Base-by-base conservation (phyloP, 35 echinoderm and acorn worm species). In the Strongylocentrotus purpuratus region DNA sequence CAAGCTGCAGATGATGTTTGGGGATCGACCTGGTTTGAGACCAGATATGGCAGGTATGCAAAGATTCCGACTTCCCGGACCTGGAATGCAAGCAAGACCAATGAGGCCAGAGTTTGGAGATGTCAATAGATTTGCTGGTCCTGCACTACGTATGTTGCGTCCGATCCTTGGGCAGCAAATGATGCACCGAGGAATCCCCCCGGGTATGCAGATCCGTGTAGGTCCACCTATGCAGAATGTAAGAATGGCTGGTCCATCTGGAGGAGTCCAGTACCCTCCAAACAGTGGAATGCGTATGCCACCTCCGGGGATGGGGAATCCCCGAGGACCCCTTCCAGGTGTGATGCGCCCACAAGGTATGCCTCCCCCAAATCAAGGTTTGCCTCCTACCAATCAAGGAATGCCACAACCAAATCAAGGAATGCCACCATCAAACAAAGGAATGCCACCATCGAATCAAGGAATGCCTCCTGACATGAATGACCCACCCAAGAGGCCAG, bases 131-230 rank as follows among this genome's bases (percentile, higher is more conserved):
- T 96, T 96, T 96, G 94, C 96, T 46, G 96, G 96, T 18, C 48
- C 96, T 88, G 96, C 96, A 48, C 45, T 96, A 20, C 96, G 96
- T 6, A 95, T 98, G 96, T 94, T 98, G 85, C 92, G 96, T 48
- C 97, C 97, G 31, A 86, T 96, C 32, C 32, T 98, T 13, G 94
- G 95, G 31, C 97, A 97, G 90, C 94, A 95, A 5, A n/a, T 98
- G 95, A 89, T 98, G 78, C 96, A 94, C 5, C 96, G 94, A 89
- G 96, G 96, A 48, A 95, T 98, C 46, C 93, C 92, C 5, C 97
- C 96, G 4, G 96, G 96, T 13, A 93, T 93, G 91, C 87, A 33
- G 32, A 93, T 93, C 48, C 91, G 91, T 58, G 46, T 93, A 48
- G 46, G 33, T 93, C 91, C 91, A 25, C 91, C 87, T 9, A 94